Conservation (phyloP, 2,113 vertebrate species). For the Paramisgurnus dabryanus region DNA sequence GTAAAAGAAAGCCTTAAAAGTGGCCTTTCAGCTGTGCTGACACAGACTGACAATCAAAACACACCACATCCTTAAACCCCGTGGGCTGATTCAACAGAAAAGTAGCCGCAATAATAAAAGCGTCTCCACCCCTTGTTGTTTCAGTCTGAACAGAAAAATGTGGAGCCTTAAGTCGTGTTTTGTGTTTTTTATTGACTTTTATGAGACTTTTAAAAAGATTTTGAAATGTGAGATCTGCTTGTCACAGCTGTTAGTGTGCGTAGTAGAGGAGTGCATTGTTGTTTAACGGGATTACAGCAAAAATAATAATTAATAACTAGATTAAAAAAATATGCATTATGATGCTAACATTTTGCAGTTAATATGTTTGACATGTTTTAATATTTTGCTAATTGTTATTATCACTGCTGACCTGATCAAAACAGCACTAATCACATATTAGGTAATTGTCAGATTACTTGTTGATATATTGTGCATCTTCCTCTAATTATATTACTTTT, state of each 20-base stretch:
- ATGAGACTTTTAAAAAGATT: background rate
- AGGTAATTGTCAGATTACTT: background rate
- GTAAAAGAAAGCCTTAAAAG: constrained; percentile 22
- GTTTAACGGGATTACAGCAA: too few species aligned
- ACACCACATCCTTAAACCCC: constrained; percentile 13
- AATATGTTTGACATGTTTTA: too few species aligned
- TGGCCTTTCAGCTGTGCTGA: constrained; percentile 18
- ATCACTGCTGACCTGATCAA: too few species aligned
- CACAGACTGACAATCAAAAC: constrained; percentile 24
- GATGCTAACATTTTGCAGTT: too few species aligned
- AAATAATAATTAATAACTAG: too few species aligned
- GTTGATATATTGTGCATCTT: background rate
- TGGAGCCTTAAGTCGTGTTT: background rate
- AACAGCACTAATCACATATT: too few species aligned
- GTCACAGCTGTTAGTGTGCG: background rate
- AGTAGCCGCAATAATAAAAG: constrained; percentile 35
- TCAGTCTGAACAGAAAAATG: constrained; percentile 31
- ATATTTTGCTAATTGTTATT: too few species aligned
- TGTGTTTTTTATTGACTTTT: background rate
- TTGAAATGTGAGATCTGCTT: background rate
- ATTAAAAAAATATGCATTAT: too few species aligned
- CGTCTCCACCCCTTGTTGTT: constrained; percentile 16
- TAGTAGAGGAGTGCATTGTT: too few species aligned
- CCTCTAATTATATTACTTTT: too few species aligned
- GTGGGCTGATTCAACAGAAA: constrained; percentile 46